phyloP scores from a whole-genome alignment of 2,888 invertebrate species.

The Rotaria macrura region DNA sequence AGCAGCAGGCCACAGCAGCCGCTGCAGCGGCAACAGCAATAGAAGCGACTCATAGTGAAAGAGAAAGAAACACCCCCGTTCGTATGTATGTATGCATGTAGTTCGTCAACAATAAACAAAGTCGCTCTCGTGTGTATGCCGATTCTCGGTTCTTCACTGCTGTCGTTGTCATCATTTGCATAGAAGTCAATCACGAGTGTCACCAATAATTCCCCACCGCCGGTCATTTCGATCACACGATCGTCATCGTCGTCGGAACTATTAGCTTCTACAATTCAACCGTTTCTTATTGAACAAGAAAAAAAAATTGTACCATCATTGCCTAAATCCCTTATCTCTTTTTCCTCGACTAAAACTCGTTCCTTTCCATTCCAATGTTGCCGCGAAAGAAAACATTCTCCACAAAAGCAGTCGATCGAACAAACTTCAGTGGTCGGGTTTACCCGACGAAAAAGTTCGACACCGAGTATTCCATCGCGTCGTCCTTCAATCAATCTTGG shows the following conservation, averaged over 20 bases:
- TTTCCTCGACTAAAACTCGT: not conserved
- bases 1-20: not conserved
- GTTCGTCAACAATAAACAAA: not conserved
- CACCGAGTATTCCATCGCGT: not conserved
- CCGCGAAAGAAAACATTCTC: not conserved
- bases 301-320: not conserved
- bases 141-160: not conserved
- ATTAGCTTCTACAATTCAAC: not conserved
- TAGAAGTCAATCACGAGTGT: slow-evolving; percentile 15
- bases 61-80: not conserved
- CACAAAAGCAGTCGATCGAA: not conserved
- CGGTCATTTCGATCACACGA: slow-evolving; percentile 12
- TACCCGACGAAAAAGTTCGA: not conserved
- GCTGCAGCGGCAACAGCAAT: not conserved
- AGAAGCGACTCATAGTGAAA: not conserved
- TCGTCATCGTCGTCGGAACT: not conserved
- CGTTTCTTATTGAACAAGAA: not conserved
- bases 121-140: not conserved
- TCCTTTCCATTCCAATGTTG: not conserved
- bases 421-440: not conserved
- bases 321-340: not conserved
- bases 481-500: not conserved
- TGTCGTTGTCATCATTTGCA: not conserved
- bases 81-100: not conserved
- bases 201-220: slow-evolving; percentile 2